Base-by-base conservation (phyloP, 2,888 invertebrate genomes). In the Carcina quercana region DNA sequence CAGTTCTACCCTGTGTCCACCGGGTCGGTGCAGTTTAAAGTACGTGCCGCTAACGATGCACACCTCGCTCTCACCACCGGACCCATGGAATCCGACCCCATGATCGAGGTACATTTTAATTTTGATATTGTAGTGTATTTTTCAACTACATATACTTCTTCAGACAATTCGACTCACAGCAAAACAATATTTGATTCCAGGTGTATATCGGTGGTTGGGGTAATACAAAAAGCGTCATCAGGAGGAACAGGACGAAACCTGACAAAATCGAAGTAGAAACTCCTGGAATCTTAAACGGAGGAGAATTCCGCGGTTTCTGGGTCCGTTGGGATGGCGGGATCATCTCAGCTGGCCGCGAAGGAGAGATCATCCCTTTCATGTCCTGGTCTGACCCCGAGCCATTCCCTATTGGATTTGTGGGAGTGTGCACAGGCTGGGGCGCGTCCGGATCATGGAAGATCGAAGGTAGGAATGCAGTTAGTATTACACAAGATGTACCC, bases 131-230 rank as follows among this genome's bases (percentile, higher is more conserved):
- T 13, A 8, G 5, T 34, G 12, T 20, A 2, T 8, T 19, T 3
- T 4, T 20, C n/a, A 19, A 21, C 8, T 8, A 24, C 22, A 8
- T 3, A 22, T 11, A 24, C 6, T 7, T n/a, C 12, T 12, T 11
- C 3, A 6, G 24, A n/a, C 24, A 24, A 6, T 24, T 4, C 17
- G 5, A 17, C 7, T 17, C 17, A 17, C 20, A 3, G 15, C 19
- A 11, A 8, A 25, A 25, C n/a, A 25, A 28, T 12, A 4, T 1
- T 15, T 13, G 15, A 20, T 58, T 56, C 13, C 60, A 89, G 89
- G 65, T 96, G 31, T 93, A 95, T 75, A 86, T 96, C 52, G 96
- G 96, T 15, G 95, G 95, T 15, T 96, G 95, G 96, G 87, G 88
- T 13, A 95, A 96, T 70, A 82, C 87, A 41, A 94, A 93, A 74